Evolutionary conservation across 1,140 invertebrate genomes (phyloP), one percentile per base, ranked within the genome.

Genomic region (Cydia splendana): DNA sequence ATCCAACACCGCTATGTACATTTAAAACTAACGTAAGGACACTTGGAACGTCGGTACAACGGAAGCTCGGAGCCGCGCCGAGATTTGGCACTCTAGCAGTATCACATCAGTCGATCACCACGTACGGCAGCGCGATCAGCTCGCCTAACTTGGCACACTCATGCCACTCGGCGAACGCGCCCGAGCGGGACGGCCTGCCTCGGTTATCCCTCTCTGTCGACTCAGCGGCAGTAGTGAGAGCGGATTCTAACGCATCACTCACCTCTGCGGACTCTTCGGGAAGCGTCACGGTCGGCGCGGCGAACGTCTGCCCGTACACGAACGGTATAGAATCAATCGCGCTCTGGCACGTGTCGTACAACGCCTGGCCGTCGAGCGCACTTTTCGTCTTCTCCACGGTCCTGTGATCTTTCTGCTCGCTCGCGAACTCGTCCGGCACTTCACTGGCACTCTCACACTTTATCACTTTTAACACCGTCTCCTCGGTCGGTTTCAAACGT

Each of bases 101-200:
- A 76, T 48, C 65, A 34, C 78, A 85, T 93, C 95, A 98, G 95
- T 98, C 97, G 94, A 97, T 96, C 89, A 98, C 96, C 94, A 98
- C 97, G 94, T 98, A 98, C 94, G 98, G 98, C 95, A 98, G 95
- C 94, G 96, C 91, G 95, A 94, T 85, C 94, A 96, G 83, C 95
- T 96, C 89, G 94, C 94, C 92, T 93, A 95, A 80, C 95, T 95
- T 80, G 95, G 94, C 90, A 95, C 88, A 95, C 93, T 98, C 96
- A 89, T 97, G 96, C 96, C 97, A 98, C 93, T 97, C 96, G 79
- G 95, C 94, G 95, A 98, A 98, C 18, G 74, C 48, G 9, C 76
- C 45, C 7, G 85, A 69, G 0, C 85, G 87, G 48, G 57, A 42
- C 67, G 92, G 92, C 75, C 91, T 81, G 38, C 87, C 87, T 20